Evolutionary conservation across 2,888 invertebrate genomes (phyloP), one percentile per base, ranked within the genome.

Genomic region (Holacanthella duospinosa): DNA sequence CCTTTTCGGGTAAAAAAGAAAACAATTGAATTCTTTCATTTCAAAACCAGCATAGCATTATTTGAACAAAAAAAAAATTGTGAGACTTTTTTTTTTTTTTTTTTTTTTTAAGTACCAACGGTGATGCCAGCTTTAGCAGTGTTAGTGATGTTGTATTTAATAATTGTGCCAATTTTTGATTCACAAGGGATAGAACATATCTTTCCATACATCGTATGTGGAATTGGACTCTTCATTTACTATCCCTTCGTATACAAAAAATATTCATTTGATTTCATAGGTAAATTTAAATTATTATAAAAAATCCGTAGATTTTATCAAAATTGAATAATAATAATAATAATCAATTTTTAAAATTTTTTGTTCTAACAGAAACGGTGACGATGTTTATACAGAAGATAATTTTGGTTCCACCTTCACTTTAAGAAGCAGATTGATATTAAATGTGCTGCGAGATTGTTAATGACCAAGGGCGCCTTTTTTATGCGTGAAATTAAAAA

Each of bases 371-470:
- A 66, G 66, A 25, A 3, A 44, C 24, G 1, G 3, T 66, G 9
- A 66, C 66, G 1, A 57, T 12, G 21, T n/a, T n/a, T 4, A 59
- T 66, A 55, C 66, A 66, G 58, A 21, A 25, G 1, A 1, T 60
- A 0, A 64, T 62, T 6, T 53, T 62, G 16, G 62, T 60, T 2
- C 64, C 64, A 1, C 66, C 66, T 19, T 66, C 66, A 3, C 64
- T 64, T 2, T 66, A 64, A 53, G 62, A 64, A 54, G 55, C 54
- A 29, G 66, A 66, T 43, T 64, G n/a, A n/a, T n/a, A n/a, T n/a
- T n/a, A n/a, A n/a, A n/a, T n/a, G n/a, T n/a, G n/a, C n/a, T n/a
- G n/a, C n/a, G n/a, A n/a, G n/a, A n/a, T n/a, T n/a, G n/a, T n/a
- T n/a, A n/a, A n/a, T n/a, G n/a, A n/a, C n/a, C n/a, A n/a, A n/a